phyloP scores from a whole-genome alignment of 2,113 vertebrate species.

The Rhabdornis inornatus region DNA sequence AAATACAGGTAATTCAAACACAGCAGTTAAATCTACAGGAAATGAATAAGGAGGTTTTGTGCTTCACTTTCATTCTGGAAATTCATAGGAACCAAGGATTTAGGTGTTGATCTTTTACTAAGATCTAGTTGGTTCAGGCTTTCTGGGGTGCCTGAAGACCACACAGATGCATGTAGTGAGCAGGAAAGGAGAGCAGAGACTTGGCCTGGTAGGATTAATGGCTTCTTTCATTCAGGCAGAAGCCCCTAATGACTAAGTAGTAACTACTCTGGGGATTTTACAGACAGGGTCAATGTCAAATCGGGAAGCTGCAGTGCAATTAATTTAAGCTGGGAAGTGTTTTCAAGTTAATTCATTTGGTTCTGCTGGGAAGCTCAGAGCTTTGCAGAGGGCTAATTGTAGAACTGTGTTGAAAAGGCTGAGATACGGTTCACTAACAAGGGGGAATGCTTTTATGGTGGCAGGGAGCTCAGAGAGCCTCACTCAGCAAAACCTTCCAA shows the following conservation, averaged over 20 bases:
- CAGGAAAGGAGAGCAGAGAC: neutral
- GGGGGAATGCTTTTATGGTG: conserved; percentile 26
- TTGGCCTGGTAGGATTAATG: neutral
- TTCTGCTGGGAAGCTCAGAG: conserved; percentile 16
- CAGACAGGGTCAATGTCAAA: conserved; percentile 28
- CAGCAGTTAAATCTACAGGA: neutral
- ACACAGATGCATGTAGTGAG: neutral
- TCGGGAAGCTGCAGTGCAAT: conserved; percentile 17
- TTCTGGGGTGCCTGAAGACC: neutral
- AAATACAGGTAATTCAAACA: neutral
- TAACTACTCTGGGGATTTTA: neutral
- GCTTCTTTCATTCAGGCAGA: neutral
- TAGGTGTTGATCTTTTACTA: neutral
- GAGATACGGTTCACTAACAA: conserved; percentile 21
- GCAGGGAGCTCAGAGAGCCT: neutral
- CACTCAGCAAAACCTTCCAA: neutral
- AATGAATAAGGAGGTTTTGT: neutral
- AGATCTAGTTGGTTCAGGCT: neutral
- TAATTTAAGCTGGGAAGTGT: conserved; percentile 38
- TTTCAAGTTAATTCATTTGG: conserved; percentile 34
- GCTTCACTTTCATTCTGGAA: neutral
- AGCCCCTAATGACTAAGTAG: neutral
- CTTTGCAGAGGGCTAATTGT: conserved; percentile 3
- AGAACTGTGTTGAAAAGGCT: conserved; percentile 31
- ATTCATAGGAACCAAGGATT: neutral